phyloP scores from a whole-genome alignment of 2,888 invertebrate genomes.

The Tanytarsus gracilentus region DNA sequence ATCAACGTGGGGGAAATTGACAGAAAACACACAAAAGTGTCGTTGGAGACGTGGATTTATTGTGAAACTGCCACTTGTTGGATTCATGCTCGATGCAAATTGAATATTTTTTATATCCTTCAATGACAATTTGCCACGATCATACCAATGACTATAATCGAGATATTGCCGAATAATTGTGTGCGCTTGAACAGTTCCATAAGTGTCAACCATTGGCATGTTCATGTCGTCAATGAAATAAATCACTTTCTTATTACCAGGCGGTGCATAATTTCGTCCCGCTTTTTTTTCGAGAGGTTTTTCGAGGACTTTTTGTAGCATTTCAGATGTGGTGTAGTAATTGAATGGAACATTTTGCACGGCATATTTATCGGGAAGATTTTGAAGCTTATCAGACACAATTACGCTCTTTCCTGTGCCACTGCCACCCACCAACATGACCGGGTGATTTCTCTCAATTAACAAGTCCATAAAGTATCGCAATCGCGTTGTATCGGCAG shows the following conservation, averaged over 20 bases:
- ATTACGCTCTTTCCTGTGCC: conserved; percentile 91
- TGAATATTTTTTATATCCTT: conserved; percentile 91
- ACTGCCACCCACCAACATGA: conserved; percentile 89
- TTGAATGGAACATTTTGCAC: conserved; percentile 91
- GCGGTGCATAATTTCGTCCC: conserved; percentile 89
- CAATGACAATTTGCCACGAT: conserved; percentile 69
- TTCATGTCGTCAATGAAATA: conserved; percentile 97
- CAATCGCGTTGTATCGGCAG: conserved; percentile 84
- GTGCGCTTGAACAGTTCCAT: conserved; percentile 92
- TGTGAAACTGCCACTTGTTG: conserved; percentile 89
- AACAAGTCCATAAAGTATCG: conserved; percentile 82
- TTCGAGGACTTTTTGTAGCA: conserved; percentile 86
- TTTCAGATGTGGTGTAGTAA: conserved; percentile 90
- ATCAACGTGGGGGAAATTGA: conserved; percentile 73
- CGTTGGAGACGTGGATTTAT: conserved; percentile 83
- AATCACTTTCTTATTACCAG: conserved; percentile 84
- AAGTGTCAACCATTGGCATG: conserved; percentile 80
- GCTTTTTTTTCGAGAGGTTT: conserved; percentile 95
- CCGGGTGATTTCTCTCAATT: conserved; percentile 79
- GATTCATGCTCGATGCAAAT: conserved; percentile 94
- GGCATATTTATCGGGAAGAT: conserved; percentile 74
- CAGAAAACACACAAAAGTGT: conserved; percentile 78
- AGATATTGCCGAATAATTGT: conserved; percentile 86
- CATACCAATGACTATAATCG: conserved; percentile 95
- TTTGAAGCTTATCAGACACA: conserved; percentile 59